These are phyloP conservation scores for Sterrhoptilus dennistouni DNA, from an alignment of 2,113 vertebrate species.

Conservation along the genomic window DNA sequence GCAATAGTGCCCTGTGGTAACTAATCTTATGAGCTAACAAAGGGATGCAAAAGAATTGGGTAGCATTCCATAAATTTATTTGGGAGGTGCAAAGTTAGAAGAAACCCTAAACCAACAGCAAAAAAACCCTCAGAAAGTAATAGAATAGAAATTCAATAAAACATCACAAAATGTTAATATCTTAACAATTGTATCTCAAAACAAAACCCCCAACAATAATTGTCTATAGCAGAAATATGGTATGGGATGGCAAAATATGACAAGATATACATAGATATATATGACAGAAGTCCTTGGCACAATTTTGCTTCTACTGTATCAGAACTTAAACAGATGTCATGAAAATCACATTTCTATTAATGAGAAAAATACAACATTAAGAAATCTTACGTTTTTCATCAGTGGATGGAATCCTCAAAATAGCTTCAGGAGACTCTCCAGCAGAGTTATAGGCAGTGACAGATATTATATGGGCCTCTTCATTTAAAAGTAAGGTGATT, in stretches of 20 bases:
- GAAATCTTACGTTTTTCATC: slow-evolving; percentile 55
- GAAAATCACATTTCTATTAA: neutral
- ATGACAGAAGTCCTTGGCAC: neutral
- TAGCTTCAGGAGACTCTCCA: slow-evolving; percentile 64
- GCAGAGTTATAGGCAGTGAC: slow-evolving; percentile 66
- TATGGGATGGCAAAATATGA: neutral
- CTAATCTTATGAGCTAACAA: neutral
- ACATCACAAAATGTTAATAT: neutral
- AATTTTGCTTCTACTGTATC: neutral
- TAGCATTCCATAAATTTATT: neutral
- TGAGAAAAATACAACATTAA: neutral
- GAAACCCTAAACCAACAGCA: neutral
- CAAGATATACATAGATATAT: neutral
- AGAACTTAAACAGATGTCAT: neutral
- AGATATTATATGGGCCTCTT: slow-evolving; percentile 50
- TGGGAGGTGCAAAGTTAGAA: neutral
- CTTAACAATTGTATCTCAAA: neutral
- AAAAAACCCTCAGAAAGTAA: neutral
- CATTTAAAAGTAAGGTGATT: slow-evolving; percentile 37
- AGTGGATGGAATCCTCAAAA: slow-evolving; percentile 71
- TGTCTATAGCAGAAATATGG: neutral
- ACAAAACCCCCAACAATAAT: neutral
- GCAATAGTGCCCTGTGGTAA: neutral
- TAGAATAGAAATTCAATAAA: neutral
- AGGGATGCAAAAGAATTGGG: neutral